Evolutionary conservation across 2,797 vertebrate species (phyloP), one percentile per base, ranked within the genome.

Genomic region (Meriones psammophilus): DNA sequence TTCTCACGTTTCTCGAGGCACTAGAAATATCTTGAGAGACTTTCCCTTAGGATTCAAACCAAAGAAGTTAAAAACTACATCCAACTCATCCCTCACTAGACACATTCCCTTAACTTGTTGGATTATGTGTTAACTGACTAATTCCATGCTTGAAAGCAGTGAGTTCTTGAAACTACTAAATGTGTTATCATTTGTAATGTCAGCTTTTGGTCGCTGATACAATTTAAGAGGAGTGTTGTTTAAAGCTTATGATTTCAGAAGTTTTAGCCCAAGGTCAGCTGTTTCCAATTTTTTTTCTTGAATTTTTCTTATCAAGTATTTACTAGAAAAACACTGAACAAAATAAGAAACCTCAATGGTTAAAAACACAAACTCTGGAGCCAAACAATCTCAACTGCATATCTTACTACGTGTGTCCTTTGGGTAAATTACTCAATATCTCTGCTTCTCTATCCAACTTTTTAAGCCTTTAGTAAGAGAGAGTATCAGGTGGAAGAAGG

Each of bases 271-370:
- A 60, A 60, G 56, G 36, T 60, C 8, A 62, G 24, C 8, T 28
- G 54, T 8, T 28, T 39, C 8, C 24, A 87, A 56, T 14, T 50
- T 50, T 50, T 91, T 85, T 89, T 92, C 90, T 97, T 80, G 13
- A 76, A 69, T 93, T 97, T 98, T 5, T 97, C 97, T 96, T 97
- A 95, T 91, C 89, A 97, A 97, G 92, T 94, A 74, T 74, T 81
- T 96, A 95, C 91, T 83, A 69, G 26, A 88, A 69, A 94, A 96
- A 96, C 88, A 97, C 62, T 92, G 54, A 95, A 91, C 64, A 79
- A 89, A 90, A 92, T 91, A 24, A 73, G 64, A 36, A 85, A 94
- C 92, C 46, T 73, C 26, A 73, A 74, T 85, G 66, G 66, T 92
- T 92, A 89, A 87, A 93, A 94, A 91, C 73, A 89, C 73, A 30